Evolutionary conservation across 2,113 vertebrate genomes (phyloP).

Genomic region (Arizona elegans): DNA sequence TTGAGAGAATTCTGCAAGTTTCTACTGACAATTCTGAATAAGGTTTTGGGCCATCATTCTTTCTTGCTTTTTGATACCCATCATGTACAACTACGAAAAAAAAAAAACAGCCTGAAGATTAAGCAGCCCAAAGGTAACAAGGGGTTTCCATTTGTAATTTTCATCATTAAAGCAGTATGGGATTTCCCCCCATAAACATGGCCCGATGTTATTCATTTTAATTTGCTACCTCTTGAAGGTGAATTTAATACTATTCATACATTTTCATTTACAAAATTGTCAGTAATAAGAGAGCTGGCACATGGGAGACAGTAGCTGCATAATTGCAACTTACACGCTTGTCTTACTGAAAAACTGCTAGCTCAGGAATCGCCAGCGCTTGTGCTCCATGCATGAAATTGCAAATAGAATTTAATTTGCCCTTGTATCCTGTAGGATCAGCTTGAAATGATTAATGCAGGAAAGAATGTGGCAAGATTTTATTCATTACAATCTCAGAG

Average conservation of each 20-base stretch:
- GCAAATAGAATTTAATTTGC: slow-evolving; percentile 81
- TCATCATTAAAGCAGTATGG: background rate
- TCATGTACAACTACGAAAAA: background rate
- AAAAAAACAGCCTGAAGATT: background rate
- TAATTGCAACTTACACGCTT: slow-evolving; percentile 76
- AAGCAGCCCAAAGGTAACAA: background rate
- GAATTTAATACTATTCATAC: slow-evolving; percentile 65
- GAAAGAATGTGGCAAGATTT: slow-evolving; percentile 63
- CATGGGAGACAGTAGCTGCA: slow-evolving; percentile 66
- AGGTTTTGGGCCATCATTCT: rapidly evolving
- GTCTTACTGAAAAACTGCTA: slow-evolving; percentile 78
- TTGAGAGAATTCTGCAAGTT: background rate
- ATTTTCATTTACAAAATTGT: slow-evolving; percentile 70
- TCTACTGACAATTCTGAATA: background rate
- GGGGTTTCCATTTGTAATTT: slow-evolving; percentile 2
- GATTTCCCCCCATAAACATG: slow-evolving; percentile 32
- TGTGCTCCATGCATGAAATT: slow-evolving; percentile 78
- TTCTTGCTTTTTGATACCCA: background rate
- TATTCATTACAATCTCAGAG: slow-evolving; percentile 60
- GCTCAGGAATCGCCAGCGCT: slow-evolving; percentile 52
- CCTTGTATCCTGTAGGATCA: slow-evolving; percentile 74
- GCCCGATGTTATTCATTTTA: slow-evolving; percentile 35
- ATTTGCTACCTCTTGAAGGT: slow-evolving; percentile 63
- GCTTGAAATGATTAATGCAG: slow-evolving; percentile 75
- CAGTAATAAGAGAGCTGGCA: slow-evolving; percentile 64